These are phyloP conservation scores for Lycopodina hypogea DNA, from an alignment of 37 sponge, comb jelly and placozoan genomes.

Conservation along the genomic window DNA sequence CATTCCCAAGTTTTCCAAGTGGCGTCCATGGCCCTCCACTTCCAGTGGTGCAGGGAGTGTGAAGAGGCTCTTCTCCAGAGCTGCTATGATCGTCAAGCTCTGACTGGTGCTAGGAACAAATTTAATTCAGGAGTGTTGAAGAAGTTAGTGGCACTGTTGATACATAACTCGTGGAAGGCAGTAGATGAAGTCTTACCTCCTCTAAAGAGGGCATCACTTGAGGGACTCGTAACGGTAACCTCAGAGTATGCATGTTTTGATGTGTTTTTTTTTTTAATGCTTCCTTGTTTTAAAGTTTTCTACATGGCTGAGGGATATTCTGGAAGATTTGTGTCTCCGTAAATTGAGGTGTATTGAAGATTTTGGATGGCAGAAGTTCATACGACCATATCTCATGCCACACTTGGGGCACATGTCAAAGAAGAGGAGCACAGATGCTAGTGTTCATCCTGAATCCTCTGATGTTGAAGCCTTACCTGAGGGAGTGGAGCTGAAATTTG, in stretches of 20 bases:
- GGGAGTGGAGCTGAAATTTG: background rate
- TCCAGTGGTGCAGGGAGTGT: conserved; percentile 83
- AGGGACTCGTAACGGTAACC: conserved; percentile 48
- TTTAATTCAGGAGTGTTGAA: conserved; percentile 41
- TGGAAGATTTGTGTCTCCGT: conserved; percentile 70
- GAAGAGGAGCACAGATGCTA: background rate
- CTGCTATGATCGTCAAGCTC: conserved; percentile 64
- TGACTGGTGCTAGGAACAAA: conserved; percentile 44
- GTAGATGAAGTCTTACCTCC: conserved; percentile 22
- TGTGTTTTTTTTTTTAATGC: background rate
- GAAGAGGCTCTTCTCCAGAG: conserved; percentile 44
- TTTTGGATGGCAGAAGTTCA: conserved; percentile 87
- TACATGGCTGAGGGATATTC: conserved; percentile 74
- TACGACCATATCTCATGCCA: conserved; percentile 41
- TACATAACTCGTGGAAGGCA: conserved; percentile 51
- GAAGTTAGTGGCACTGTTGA: conserved; percentile 47
- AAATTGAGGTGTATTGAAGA: conserved; percentile 73
- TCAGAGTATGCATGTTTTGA: background rate
- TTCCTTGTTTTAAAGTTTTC: conserved; percentile 33
- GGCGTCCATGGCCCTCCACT: conserved; percentile 62
- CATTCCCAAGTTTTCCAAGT: conserved; percentile 57
- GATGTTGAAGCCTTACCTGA: background rate
- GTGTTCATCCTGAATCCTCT: no score
- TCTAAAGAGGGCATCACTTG: conserved; percentile 40
- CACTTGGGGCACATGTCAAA: background rate